Evolutionary conservation across 2,113 vertebrate species (phyloP), one percentile per base, ranked within the genome.

Genomic region (Equus przewalskii): DNA sequence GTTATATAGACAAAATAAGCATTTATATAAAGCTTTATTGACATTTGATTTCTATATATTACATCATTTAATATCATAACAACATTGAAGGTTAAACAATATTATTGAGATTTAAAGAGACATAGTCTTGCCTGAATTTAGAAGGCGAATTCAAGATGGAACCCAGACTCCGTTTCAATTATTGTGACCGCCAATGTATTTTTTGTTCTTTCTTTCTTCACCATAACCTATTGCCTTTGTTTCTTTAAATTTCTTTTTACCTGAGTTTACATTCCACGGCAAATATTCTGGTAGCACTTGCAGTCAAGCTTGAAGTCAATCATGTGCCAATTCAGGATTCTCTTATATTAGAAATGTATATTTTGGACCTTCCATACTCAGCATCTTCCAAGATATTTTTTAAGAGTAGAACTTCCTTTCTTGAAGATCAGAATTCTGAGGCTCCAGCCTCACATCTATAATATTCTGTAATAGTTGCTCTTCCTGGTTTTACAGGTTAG

Each of bases 331-430:
- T 22, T 70, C 64, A 91, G 81, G 15, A 65, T 76, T 72, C 14
- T 0, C 2, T 58, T 84, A 1, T 3, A 26, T 51, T 36, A 73
- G 1, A 73, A 19, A n/a, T 18, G 44, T 7, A 46, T 44, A 92
- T 49, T 70, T 56, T 15, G 2, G 5, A 41, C 60, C 0, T 16
- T 30, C 10, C 30, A 44, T 0, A 2, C 12, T 89, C 18, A 21
- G 18, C 70, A 36, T 80, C 5, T 46, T 70, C 3, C n/a, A 67
- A 33, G 1, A 36, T 36, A 16, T 91, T 49, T 81, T 46, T 67
- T n/a, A 69, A 84, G 30, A 64, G 13, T 3, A 78, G 28, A 80
- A 33, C 6, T 41, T 26, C 14, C 46, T 67, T 79, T 54, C 60
- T 65, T 26, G 36, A 51, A 87, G 1, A 79, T 13, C 10, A 84